Conservation (phyloP, 2,888 invertebrate genomes). For the Phymatocera aterrima region DNA sequence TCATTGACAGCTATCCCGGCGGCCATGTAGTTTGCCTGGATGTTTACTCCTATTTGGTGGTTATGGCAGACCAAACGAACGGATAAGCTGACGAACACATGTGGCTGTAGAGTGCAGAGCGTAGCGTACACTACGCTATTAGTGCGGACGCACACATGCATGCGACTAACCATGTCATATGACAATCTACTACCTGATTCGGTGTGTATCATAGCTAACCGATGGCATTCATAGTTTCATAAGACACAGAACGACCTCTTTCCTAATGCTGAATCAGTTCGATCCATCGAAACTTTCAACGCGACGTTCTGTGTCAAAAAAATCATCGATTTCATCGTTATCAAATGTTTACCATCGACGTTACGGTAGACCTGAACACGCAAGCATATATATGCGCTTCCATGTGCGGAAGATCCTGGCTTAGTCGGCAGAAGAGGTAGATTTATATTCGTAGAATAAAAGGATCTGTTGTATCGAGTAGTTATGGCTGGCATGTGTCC, state of each 20-base stretch:
- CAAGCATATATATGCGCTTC: background rate
- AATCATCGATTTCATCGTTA: background rate
- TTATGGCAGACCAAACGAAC: slow-evolving; percentile 41
- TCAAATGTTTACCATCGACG: slow-evolving; percentile 36
- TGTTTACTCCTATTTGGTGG: slow-evolving; percentile 31
- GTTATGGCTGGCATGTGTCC: slow-evolving; percentile 30
- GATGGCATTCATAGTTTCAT: slow-evolving; percentile 15
- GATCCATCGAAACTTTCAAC: slow-evolving; percentile 17
- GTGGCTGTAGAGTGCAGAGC: background rate
- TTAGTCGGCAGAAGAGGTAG: slow-evolving; percentile 1
- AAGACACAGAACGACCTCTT: slow-evolving; percentile 8
- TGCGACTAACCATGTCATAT: slow-evolving; percentile 5
- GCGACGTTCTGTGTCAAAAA: background rate
- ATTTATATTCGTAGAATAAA: slow-evolving; percentile 32
- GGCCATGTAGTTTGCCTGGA: slow-evolving; percentile 39
- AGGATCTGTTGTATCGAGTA: slow-evolving; percentile 12
- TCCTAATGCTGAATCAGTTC: slow-evolving; percentile 23
- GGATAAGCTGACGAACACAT: slow-evolving; percentile 17
- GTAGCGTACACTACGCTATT: background rate
- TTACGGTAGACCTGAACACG: background rate
- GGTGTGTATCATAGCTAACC: background rate
- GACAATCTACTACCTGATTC: slow-evolving; percentile 7
- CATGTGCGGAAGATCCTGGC: background rate
- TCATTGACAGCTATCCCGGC: slow-evolving; percentile 41
- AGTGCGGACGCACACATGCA: slow-evolving; percentile 11